phyloP scores from a whole-genome alignment of 2,888 invertebrate genomes.

The Reticulitermes lucifugus region DNA sequence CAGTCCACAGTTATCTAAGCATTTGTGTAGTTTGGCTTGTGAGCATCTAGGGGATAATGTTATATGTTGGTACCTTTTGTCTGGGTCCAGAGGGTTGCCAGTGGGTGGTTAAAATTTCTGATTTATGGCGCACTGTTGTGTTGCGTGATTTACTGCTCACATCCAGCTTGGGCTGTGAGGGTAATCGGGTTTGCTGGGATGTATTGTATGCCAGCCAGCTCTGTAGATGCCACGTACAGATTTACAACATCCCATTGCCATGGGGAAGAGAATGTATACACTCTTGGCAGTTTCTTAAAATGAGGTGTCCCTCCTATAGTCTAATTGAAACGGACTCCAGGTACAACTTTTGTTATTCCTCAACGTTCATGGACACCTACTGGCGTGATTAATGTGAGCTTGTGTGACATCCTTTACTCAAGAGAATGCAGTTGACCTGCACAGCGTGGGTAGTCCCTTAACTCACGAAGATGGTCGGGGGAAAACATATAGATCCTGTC shows the following conservation, averaged over 20 bases:
- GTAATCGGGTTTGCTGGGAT: background rate
- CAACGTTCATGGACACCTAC: background rate
- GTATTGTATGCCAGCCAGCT: constrained; percentile 14
- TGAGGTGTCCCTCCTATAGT: background rate
- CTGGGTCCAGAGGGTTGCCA: constrained; percentile 23
- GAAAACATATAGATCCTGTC: too few species aligned
- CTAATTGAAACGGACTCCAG: constrained; percentile 1
- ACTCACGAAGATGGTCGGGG: too few species aligned
- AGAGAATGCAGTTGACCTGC: too few species aligned
- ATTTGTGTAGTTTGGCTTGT: too few species aligned
- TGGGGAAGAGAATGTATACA: background rate
- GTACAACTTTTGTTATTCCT: background rate
- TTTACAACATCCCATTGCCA: background rate
- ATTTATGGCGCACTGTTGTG: constrained; percentile 7
- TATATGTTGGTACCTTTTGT: constrained; percentile 16
- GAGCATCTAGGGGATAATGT: background rate
- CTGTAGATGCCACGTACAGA: constrained; percentile 25
- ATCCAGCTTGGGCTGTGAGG: constrained; percentile 9
- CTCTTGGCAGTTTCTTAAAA: constrained; percentile 1
- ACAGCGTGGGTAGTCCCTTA: too few species aligned
- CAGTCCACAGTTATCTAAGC: too few species aligned
- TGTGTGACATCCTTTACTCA: too few species aligned
- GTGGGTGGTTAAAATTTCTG: constrained; percentile 1
- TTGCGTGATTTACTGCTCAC: constrained; percentile 22
- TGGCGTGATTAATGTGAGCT: background rate